A percentile compares a stretch with the other conserved stretches of the same genome.
Evolutionary conservation across 2,797 vertebrate genomes (phyloP).

Genomic region (Anniella stebbinsi): DNA sequence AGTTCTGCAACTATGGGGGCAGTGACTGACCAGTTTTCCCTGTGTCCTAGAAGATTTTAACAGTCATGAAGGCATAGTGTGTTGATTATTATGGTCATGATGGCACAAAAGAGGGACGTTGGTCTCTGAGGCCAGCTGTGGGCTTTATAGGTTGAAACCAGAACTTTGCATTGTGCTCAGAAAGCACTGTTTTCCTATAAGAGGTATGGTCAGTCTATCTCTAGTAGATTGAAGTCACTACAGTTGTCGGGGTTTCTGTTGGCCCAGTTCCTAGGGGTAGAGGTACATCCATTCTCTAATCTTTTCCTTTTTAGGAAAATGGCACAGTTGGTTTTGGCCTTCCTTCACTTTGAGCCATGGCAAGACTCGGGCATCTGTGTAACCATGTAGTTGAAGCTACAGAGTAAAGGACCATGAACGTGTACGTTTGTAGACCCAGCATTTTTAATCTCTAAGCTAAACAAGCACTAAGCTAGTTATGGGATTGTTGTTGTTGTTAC

Average conservation of each 20-base stretch:
- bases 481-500: neutral
- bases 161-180: neutral
- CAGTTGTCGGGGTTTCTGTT: neutral
- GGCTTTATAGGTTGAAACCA: neutral
- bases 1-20: neutral
- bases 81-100: slow-evolving; percentile 4
- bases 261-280: neutral
- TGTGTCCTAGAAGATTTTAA: neutral
- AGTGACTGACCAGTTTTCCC: neutral
- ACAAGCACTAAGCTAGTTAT: neutral
- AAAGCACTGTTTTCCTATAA: neutral
- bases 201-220: neutral
- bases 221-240: neutral
- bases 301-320: neutral
- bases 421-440: neutral
- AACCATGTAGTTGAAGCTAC: slow-evolving; percentile 2
- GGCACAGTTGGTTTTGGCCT: neutral
- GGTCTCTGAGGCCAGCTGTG: neutral
- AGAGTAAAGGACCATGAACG: neutral
- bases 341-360: neutral
- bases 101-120: neutral
- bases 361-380: neutral
- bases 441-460: slow-evolving; percentile 20
- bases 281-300: neutral
- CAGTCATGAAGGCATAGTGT: neutral